These are phyloP conservation scores for Heliconius ethilla DNA, from an alignment of 2,888 invertebrate genomes.

Conservation along the genomic window DNA sequence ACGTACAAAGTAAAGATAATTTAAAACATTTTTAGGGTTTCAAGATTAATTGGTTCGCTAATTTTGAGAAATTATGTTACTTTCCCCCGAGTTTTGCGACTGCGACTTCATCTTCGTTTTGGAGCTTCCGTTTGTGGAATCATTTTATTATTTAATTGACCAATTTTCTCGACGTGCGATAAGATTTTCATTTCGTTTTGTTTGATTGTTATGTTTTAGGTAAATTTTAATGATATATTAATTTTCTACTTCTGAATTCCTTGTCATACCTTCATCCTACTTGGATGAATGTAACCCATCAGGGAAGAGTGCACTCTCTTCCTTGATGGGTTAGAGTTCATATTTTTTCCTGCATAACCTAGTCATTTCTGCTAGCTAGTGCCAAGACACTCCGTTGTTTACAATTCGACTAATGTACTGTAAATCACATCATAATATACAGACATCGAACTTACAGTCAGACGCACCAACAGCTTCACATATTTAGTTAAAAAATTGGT, in stretches of 20 bases:
- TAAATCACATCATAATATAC: too few relatives aligned
- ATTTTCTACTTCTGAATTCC: background rate
- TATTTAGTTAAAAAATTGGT: background rate
- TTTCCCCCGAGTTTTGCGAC: background rate
- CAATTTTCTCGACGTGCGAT: conserved; percentile 7
- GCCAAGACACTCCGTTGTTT: too few relatives aligned
- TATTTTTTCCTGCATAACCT: too few relatives aligned
- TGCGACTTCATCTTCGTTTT: conserved; percentile 11
- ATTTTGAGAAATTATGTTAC: conserved; percentile 20
- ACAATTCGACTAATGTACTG: too few relatives aligned
- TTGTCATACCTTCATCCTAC: too few relatives aligned
- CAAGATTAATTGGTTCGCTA: conserved; percentile 13
- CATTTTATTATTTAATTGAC: conserved; percentile 6
- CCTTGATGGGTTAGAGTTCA: too few relatives aligned
- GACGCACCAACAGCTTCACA: background rate
- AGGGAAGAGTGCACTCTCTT: too few relatives aligned
- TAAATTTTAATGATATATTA: background rate
- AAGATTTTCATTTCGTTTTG: background rate
- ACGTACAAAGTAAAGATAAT: conserved; percentile 21
- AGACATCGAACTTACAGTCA: background rate
- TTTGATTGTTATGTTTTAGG: background rate
- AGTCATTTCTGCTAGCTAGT: too few relatives aligned
- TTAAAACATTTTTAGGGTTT: conserved; percentile 29
- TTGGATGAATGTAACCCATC: too few relatives aligned
- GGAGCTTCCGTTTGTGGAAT: background rate